A percentile compares a stretch with the other conserved stretches of the same genome.
Evolutionary conservation across 2,888 invertebrate species (phyloP).

Genomic region (Chrysolina haemoptera): DNA sequence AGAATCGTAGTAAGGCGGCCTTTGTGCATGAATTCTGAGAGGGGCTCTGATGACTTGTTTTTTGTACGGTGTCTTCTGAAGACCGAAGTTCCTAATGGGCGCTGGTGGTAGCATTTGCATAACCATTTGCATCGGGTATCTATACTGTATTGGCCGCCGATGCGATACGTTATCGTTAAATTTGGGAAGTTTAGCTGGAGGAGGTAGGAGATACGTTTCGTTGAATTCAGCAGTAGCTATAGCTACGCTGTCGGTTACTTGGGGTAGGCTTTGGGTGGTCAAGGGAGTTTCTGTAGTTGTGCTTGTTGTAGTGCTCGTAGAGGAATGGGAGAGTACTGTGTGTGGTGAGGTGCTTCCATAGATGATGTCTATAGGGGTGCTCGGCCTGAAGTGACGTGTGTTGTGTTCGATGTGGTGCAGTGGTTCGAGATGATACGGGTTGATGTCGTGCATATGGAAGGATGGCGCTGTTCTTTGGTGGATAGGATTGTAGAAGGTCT

Average conservation of each 20-base stretch:
- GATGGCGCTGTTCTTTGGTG: constrained; percentile 43
- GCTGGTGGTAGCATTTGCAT: constrained; percentile 10
- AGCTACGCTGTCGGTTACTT: constrained; percentile 38
- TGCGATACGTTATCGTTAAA: not conserved
- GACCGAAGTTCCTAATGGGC: constrained; percentile 38
- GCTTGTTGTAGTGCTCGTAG: constrained; percentile 46
- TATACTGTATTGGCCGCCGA: not conserved
- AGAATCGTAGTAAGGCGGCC: constrained; percentile 25
- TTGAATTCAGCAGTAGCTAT: constrained; percentile 39
- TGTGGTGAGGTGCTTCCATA: constrained; percentile 49
- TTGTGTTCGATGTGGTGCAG: constrained; percentile 35
- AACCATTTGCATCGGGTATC: constrained; percentile 16
- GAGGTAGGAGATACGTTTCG: constrained; percentile 41
- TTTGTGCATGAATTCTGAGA: not conserved
- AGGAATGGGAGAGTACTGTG: constrained; percentile 43
- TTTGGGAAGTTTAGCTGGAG: constrained; percentile 24
- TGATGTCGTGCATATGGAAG: constrained; percentile 36
- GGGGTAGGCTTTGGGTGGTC: constrained; percentile 28
- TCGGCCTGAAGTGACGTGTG: constrained; percentile 53
- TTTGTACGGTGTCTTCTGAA: constrained; percentile 35
- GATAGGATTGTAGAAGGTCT: constrained; percentile 43
- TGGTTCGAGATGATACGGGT: constrained; percentile 44
- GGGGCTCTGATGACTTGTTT: constrained; percentile 27
- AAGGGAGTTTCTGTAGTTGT: constrained; percentile 54
- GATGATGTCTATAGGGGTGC: constrained; percentile 46